Conservation (phyloP, 2,113 vertebrate genomes). For the Hippocampus mohnikei region DNA sequence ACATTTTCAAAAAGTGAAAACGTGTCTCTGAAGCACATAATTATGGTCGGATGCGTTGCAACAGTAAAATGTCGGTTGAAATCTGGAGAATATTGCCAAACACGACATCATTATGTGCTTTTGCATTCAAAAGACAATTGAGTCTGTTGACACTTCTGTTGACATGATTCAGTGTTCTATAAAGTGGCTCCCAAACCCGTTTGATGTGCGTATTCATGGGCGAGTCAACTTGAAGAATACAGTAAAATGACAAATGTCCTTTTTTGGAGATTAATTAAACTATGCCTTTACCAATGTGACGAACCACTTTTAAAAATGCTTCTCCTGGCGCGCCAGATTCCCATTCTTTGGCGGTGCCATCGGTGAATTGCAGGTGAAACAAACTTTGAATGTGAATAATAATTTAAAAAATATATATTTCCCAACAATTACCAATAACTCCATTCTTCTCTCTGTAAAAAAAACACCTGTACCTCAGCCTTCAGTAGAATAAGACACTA, state of each 20-base stretch:
- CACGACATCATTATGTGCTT: neutral
- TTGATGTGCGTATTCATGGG: neutral
- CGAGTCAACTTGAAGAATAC: neutral
- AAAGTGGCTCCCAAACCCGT: neutral
- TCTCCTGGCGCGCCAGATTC: too few relatives aligned
- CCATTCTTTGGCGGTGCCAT: too few relatives aligned
- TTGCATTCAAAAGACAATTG: neutral
- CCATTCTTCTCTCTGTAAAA: too few relatives aligned
- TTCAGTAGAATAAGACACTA: too few relatives aligned
- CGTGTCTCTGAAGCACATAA: neutral
- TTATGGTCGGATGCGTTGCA: neutral
- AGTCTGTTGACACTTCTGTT: neutral
- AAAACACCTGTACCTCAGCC: too few relatives aligned
- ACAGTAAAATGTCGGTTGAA: neutral
- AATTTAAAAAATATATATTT: too few relatives aligned
- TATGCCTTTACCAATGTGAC: too few relatives aligned
- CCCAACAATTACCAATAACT: too few relatives aligned
- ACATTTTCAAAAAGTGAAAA: slow-evolving; percentile 10
- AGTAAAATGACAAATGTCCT: neutral
- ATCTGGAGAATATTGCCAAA: neutral
- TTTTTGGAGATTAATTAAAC: too few relatives aligned
- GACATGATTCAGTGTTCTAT: neutral
- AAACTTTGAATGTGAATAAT: too few relatives aligned
- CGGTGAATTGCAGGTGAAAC: too few relatives aligned
- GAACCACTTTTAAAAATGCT: too few relatives aligned